Evolutionary conservation across 2,797 vertebrate species (phyloP).

Genomic region (Nannoperca australis): DNA sequence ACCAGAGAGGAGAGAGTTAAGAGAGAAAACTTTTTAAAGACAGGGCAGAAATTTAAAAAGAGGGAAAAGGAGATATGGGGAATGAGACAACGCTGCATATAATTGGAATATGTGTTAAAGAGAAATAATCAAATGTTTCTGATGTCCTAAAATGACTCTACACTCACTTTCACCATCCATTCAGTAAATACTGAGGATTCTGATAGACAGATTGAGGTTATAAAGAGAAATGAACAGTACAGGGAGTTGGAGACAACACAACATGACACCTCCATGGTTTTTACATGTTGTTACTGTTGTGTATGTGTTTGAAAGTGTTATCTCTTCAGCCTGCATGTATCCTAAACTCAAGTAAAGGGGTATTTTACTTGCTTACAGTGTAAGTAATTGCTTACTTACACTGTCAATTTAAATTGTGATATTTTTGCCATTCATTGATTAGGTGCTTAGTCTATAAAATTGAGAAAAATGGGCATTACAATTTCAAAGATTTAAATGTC

Average conservation of each 20-base stretch:
- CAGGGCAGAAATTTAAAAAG: background rate
- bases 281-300: background rate
- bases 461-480: background rate
- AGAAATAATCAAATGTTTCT: conserved; percentile 18
- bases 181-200: background rate
- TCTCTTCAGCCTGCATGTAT: background rate
- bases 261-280: background rate
- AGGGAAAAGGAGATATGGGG: background rate
- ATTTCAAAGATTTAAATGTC: background rate
- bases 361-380: too few relatives aligned
- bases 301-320: background rate
- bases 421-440: background rate
- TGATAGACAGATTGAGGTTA: conserved; percentile 8
- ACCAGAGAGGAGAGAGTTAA: background rate
- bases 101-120: conserved; percentile 5
- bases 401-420: background rate
- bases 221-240: background rate
- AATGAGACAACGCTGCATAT: background rate
- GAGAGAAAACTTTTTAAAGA: background rate
- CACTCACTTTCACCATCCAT: background rate
- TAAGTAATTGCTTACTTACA: too few relatives aligned
- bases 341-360: background rate
- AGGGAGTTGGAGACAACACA: background rate
- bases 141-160: background rate
- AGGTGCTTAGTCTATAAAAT: background rate